phyloP scores from a whole-genome alignment of 2,888 invertebrate genomes.

The Halocaridina rubra region DNA sequence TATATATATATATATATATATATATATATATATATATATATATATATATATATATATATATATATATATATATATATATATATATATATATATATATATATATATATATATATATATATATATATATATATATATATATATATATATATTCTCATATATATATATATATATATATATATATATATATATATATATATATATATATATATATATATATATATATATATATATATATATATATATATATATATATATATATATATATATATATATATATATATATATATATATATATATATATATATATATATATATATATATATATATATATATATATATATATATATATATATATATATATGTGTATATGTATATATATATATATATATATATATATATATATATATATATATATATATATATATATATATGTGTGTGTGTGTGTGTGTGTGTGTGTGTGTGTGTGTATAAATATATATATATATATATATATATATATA shows the following conservation, averaged over 20 bases:
- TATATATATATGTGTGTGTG: neutral
- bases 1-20: conserved; percentile 8
- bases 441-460: neutral
- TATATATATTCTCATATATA: neutral
- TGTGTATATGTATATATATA: conserved; percentile 1
- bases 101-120: conserved; percentile 13
- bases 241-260: neutral
- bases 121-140: conserved; percentile 8
- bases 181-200: conserved; percentile 23
- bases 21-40: conserved; percentile 8
- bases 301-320: conserved; percentile 36
- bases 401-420: conserved; percentile 8
- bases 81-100: neutral
- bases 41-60: neutral
- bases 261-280: neutral
- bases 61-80: too few relatives aligned
- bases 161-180: conserved; percentile 11
- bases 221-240: neutral
- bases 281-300: conserved; percentile 27
- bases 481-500: neutral
- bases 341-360: conserved; percentile 26
- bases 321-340: conserved; percentile 35
- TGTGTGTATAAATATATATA: neutral
- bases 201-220: conserved; percentile 13
- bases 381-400: conserved; percentile 3